A percentile compares a stretch with the other conserved stretches of the same genome.
Evolutionary conservation across 1,140 invertebrate species (phyloP).

Genomic region (Leptopilina boulardi): DNA sequence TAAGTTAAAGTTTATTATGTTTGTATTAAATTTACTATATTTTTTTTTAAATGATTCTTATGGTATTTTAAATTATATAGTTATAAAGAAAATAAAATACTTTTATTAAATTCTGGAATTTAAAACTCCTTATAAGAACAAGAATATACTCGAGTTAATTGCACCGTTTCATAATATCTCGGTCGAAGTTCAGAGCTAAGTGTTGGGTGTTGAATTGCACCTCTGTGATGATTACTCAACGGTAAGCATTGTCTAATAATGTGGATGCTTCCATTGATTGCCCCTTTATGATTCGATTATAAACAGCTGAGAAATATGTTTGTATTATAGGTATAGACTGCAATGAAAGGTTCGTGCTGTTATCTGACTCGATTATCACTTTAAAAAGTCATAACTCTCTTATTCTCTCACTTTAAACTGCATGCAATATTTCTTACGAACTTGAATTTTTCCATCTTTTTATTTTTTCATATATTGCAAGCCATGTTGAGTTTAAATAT

Average conservation of each 20-base stretch:
- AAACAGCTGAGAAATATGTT: not conserved
- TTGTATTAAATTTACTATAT: too few species aligned
- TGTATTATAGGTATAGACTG: not conserved
- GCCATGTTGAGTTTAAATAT: too few species aligned
- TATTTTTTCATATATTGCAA: not conserved
- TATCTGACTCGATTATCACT: slow-evolving; percentile 5
- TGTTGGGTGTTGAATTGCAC: slow-evolving; percentile 13
- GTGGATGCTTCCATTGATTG: not conserved
- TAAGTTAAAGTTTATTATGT: too few species aligned
- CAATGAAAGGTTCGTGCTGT: not conserved
- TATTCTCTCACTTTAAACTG: too few species aligned
- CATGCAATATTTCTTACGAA: too few species aligned
- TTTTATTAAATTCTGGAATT: not conserved
- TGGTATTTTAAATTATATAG: too few species aligned
- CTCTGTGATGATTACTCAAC: slow-evolving; percentile 17
- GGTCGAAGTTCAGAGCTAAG: slow-evolving; percentile 26
- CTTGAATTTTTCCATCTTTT: not conserved
- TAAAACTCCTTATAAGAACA: not conserved
- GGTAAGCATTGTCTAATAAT: slow-evolving; percentile 27
- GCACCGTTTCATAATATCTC: not conserved
- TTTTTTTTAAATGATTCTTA: too few species aligned
- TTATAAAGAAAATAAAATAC: not conserved
- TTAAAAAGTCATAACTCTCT: slow-evolving; percentile 13
- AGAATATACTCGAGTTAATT: not conserved
- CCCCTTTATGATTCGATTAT: slow-evolving; percentile 2